Conservation (phyloP, 2,797 vertebrate species). For the Glossophaga mutica region DNA sequence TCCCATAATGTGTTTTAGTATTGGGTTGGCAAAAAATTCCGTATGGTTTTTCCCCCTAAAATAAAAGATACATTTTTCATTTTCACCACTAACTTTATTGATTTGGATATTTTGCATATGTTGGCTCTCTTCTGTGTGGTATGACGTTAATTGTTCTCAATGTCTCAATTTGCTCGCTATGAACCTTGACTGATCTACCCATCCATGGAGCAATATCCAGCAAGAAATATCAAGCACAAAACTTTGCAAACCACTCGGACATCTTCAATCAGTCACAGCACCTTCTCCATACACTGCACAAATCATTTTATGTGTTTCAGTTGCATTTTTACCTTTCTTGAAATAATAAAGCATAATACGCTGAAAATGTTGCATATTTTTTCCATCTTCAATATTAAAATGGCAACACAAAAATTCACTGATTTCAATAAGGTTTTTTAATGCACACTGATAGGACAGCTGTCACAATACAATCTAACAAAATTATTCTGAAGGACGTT, state of each 20-base stretch:
- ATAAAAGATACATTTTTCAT: background rate
- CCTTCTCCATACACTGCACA: background rate
- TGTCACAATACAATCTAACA: background rate
- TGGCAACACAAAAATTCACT: background rate
- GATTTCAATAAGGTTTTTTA: background rate
- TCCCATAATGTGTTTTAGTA: constrained; percentile 11
- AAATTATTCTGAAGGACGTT: background rate
- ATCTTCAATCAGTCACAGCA: background rate
- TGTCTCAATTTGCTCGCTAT: background rate
- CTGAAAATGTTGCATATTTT: background rate
- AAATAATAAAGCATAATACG: background rate
- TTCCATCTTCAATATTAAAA: background rate
- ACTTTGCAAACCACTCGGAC: background rate
- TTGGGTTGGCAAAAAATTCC: background rate
- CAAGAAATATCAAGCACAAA: background rate
- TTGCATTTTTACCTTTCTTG: background rate
- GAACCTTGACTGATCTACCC: background rate
- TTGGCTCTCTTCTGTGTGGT: background rate
- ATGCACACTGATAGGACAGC: background rate
- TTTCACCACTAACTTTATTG: background rate
- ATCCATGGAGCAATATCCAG: background rate
- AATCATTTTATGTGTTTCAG: background rate
- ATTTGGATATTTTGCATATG: background rate
- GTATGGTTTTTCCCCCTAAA: background rate
- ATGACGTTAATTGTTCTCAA: background rate